Percentiles rank a stretch among this genome's conserved stretches.
Evolutionary conservation across 2,797 vertebrate species (phyloP).

Genomic region (Ceryle rudis): DNA sequence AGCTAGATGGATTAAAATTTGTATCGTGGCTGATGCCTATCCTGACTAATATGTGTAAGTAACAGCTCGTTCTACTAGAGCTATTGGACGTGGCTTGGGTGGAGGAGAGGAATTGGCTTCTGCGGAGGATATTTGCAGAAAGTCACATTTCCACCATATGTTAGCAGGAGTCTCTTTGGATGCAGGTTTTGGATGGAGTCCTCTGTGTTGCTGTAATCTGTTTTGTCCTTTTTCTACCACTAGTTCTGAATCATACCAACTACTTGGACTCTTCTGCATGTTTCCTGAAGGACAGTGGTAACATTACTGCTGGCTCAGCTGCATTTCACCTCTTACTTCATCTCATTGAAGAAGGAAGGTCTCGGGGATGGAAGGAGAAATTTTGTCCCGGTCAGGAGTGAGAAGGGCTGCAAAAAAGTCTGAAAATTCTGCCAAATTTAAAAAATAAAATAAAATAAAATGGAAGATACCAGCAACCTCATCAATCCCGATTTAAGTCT

Average conservation of each 20-base stretch:
- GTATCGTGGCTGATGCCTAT: conserved; percentile 70
- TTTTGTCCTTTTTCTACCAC: conserved; percentile 69
- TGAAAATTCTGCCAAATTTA: background rate
- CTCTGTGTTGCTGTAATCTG: conserved; percentile 71
- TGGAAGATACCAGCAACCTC: background rate
- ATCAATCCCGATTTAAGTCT: conserved; percentile 51
- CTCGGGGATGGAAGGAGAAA: conserved; percentile 1
- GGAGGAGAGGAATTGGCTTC: conserved; percentile 74
- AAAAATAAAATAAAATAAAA: background rate
- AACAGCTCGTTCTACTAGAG: conserved; percentile 65
- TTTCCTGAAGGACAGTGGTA: conserved; percentile 60
- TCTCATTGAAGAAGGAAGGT: background rate
- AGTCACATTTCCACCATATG: conserved; percentile 79
- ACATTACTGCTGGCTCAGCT: conserved; percentile 59
- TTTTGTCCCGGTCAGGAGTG: background rate
- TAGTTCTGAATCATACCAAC: conserved; percentile 68
- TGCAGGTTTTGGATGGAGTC: conserved; percentile 73
- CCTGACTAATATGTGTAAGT: conserved; percentile 72
- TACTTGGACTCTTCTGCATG: conserved; percentile 45
- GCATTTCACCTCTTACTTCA: conserved; percentile 30
- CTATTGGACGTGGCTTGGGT: conserved; percentile 71
- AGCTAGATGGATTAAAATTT: conserved; percentile 75
- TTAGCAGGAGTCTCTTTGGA: conserved; percentile 76
- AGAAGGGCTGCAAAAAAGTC: background rate
- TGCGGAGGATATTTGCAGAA: conserved; percentile 76